Evolutionary conservation across 2,888 invertebrate genomes (phyloP).

Genomic region (Macrosiphum euphorbiae): DNA sequence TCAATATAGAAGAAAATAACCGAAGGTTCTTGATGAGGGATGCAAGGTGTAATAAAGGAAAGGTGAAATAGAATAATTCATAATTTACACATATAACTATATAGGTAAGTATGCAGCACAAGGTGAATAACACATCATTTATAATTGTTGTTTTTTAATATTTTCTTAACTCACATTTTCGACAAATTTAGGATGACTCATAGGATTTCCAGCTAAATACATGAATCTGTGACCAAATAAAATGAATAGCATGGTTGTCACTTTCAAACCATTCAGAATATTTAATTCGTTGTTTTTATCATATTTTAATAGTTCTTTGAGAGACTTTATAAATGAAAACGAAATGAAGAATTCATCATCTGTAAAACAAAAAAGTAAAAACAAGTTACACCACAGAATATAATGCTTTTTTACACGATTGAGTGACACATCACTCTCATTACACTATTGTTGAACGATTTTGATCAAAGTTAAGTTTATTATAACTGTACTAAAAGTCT

Average conservation of each 20-base stretch:
- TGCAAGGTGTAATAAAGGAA: not conserved
- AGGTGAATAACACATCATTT: not conserved
- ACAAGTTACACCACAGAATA: not conserved
- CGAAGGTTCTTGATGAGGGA: not conserved
- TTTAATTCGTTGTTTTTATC: slow-evolving; percentile 46
- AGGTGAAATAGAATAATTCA: not conserved
- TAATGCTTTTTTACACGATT: not conserved
- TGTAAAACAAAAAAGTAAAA: slow-evolving; percentile 39
- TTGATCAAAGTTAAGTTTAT: not conserved
- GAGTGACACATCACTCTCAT: not conserved
- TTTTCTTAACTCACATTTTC: slow-evolving; percentile 42
- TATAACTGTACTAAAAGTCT: not conserved
- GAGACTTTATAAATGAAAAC: slow-evolving; percentile 31
- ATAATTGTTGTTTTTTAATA: not conserved
- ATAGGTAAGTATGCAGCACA: not conserved
- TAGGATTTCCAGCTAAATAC: not conserved
- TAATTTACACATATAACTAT: too few species aligned
- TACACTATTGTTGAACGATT: not conserved
- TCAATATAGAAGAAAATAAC: not conserved
- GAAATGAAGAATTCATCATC: not conserved
- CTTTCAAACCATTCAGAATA: not conserved
- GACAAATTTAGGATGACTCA: not conserved
- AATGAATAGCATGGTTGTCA: not conserved
- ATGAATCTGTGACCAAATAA: slow-evolving; percentile 46
- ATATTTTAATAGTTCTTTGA: slow-evolving; percentile 37